These are phyloP conservation scores for Papilio protenor DNA, from an alignment of 2,888 invertebrate species.

Conservation along the genomic window DNA sequence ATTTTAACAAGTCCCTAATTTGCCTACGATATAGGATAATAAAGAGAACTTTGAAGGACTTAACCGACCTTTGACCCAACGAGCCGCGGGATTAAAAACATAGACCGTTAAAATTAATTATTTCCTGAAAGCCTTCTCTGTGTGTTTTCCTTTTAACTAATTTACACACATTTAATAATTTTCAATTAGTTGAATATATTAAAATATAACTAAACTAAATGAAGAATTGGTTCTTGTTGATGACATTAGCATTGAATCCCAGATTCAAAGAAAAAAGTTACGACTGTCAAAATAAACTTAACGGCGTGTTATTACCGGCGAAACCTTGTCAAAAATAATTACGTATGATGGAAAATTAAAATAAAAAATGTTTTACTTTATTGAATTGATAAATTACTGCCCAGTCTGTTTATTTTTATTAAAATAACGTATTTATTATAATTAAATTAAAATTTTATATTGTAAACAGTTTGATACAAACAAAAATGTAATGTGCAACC, in stretches of 20 bases:
- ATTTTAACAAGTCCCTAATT: conserved; percentile 20
- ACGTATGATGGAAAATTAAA: neutral
- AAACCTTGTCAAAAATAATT: conserved; percentile 10
- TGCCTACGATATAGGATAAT: neutral
- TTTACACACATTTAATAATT: neutral
- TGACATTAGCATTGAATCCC: neutral
- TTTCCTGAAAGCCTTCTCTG: conserved; percentile 13
- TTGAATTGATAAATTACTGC: neutral
- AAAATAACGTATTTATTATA: neutral
- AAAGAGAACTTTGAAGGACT: conserved; percentile 6
- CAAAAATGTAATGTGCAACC: conserved; percentile 19
- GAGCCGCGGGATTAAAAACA: neutral
- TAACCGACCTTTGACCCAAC: conserved; percentile 7
- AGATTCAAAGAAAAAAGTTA: neutral
- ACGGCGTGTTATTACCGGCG: neutral
- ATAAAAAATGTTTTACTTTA: neutral
- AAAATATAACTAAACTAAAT: neutral
- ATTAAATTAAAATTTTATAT: neutral
- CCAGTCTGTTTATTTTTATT: neutral
- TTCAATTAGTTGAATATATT: neutral
- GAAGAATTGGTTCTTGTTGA: neutral
- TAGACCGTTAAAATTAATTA: conserved; percentile 14
- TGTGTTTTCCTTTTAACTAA: conserved; percentile 6
- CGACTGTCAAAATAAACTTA: neutral
- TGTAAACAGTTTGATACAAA: conserved; percentile 4